A percentile compares a stretch with the other conserved stretches of the same genome.
phyloP scores from a whole-genome alignment of 2,888 invertebrate species.

The Cataglyphis albicans region DNA sequence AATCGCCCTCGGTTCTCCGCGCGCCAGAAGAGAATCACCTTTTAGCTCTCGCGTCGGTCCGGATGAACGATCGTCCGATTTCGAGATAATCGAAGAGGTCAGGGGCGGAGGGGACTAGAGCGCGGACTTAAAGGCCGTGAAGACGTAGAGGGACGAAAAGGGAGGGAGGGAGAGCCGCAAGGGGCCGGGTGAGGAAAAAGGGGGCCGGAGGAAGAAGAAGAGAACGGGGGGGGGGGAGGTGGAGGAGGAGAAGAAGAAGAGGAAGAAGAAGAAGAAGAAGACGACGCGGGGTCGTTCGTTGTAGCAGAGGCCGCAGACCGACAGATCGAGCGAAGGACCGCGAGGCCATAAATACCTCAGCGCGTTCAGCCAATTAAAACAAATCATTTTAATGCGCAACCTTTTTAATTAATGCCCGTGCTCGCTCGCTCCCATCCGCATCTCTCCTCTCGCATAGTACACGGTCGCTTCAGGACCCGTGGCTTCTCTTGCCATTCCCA shows the following conservation, averaged over 20 bases:
- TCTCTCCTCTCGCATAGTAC: conserved; percentile 74
- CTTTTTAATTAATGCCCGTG: conserved; percentile 86
- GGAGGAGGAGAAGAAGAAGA: conserved; percentile 18
- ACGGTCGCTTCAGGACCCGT: conserved; percentile 68
- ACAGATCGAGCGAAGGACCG: conserved; percentile 81
- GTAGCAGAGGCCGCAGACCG: conserved; percentile 78
- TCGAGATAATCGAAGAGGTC: conserved; percentile 79
- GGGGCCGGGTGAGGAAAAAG: conserved; percentile 62
- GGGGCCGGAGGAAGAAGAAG: conserved; percentile 42
- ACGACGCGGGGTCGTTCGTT: conserved; percentile 67
- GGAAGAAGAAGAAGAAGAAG: conserved; percentile 65
- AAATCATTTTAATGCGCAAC: conserved; percentile 86
- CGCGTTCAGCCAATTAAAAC: conserved; percentile 86
- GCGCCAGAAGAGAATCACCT: conserved; percentile 72
- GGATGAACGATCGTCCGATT: conserved; percentile 77
- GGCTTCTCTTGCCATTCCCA: conserved; percentile 72
- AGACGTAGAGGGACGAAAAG: conserved; percentile 55
- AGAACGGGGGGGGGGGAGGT: conserved; percentile 27
- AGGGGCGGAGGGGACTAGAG: conserved; percentile 75
- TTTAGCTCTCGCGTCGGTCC: conserved; percentile 76
- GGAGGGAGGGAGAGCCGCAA: conserved; percentile 51
- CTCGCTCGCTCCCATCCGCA: conserved; percentile 82
- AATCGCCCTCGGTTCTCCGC: conserved; percentile 75
- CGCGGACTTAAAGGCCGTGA: conserved; percentile 64
- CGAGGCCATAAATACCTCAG: conserved; percentile 85